Evolutionary conservation across 2,113 vertebrate species (phyloP), one percentile per base, ranked within the genome.

Genomic region (Anas platyrhynchos): DNA sequence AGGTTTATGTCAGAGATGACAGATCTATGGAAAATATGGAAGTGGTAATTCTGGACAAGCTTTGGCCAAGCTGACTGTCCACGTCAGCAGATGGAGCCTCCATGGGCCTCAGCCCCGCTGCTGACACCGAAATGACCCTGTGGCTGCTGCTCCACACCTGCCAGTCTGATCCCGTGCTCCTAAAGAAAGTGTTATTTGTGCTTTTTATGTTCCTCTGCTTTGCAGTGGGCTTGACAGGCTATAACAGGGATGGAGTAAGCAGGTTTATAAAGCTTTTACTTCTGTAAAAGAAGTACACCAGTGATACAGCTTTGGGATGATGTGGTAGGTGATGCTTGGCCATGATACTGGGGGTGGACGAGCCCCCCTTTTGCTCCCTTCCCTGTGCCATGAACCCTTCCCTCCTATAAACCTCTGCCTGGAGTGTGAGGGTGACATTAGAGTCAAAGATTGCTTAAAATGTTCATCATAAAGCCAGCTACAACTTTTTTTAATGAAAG

Each of bases 21-120:
- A 41, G 36, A 66, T 83, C 22, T 66, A 13, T 69, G 44, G 31
- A 38, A 58, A 94, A 93, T 11, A 76, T 14, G 43, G 44, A 6
- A 84, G 16, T 81, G 93, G 41, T 84, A 9, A 82, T 91, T 92
- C 48, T 7, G 8, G 68, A 38, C 3, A 34, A 73, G 75, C 82
- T 86, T 76, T 93, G 93, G 88, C 86, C 0, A 27, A 50, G 63
- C 41, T 50, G 44, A 68, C 72, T 88, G 50, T 89, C 52, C 8
- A 0, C 86, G 84, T 92, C 92, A 95, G 94, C 93, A 96, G 95
- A 96, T 96, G 95, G 85, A 95, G 92, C 81, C 87, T 83, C 44
- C 25, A 46, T 86, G 93, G 84, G 75, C 74, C 72, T 83, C 3
- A 0, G 22, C 69, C 68, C 44, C 0, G 0, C 1, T 89, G 88